Evolutionary conservation across 2,113 vertebrate species (phyloP).

Genomic region (Promerops cafer): DNA sequence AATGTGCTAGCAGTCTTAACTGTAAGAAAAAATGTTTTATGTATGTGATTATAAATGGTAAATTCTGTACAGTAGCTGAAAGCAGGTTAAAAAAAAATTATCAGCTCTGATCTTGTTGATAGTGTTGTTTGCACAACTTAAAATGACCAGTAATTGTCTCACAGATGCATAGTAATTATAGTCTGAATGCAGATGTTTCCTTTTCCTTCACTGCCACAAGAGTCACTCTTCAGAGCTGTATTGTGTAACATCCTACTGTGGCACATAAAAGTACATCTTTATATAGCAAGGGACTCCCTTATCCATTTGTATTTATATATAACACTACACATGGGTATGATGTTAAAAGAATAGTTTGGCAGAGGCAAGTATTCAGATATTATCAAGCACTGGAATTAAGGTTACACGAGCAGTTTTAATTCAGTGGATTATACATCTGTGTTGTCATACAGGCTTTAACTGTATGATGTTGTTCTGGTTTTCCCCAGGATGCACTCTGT

Average conservation of each 20-base stretch:
- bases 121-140: not conserved
- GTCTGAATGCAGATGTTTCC: constrained; percentile 62
- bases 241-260: constrained; percentile 51
- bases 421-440: not conserved
- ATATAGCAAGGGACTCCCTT: constrained; percentile 33
- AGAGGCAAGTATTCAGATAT: not conserved
- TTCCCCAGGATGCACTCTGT: not conserved
- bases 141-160: constrained; percentile 38
- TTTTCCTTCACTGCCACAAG: constrained; percentile 41
- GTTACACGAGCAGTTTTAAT: not conserved
- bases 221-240: not conserved
- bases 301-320: not conserved
- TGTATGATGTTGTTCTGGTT: not conserved
- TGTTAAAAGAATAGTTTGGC: constrained; percentile 14
- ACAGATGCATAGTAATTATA: not conserved
- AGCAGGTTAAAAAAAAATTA: not conserved
- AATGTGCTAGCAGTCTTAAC: not conserved
- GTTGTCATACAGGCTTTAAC: not conserved
- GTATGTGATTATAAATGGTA: not conserved
- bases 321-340: not conserved
- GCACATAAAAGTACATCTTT: constrained; percentile 1
- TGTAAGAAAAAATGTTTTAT: not conserved
- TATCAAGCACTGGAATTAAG: not conserved
- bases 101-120: not conserved
- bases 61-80: not conserved